A percentile compares a stretch with the other conserved stretches of the same genome.
Conservation (phyloP, 2,797 vertebrate genomes). For the Poecilia wingei region DNA sequence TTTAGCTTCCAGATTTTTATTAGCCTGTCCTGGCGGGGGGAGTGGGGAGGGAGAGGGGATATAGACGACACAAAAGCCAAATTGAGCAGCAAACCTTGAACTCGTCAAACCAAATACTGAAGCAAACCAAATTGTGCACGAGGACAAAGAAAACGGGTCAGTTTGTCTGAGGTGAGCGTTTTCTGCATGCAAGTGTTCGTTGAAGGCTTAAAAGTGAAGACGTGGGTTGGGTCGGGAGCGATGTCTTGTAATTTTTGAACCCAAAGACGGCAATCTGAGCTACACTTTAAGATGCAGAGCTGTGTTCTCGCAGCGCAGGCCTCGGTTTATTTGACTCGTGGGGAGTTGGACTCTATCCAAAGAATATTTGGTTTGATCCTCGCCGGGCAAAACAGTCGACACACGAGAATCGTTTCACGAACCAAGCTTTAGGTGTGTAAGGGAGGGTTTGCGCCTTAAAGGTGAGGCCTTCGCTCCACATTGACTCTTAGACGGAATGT, state of each 20-base stretch:
- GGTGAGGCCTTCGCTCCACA: slow-evolving; percentile 75
- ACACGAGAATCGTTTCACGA: slow-evolving; percentile 65
- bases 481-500: slow-evolving; percentile 89
- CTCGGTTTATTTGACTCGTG: slow-evolving; percentile 54
- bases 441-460: slow-evolving; percentile 52
- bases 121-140: slow-evolving; percentile 70
- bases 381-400: slow-evolving; percentile 60
- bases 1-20: slow-evolving; percentile 87
- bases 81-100: slow-evolving; percentile 66
- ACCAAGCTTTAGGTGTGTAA: slow-evolving; percentile 69
- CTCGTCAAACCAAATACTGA: slow-evolving; percentile 71
- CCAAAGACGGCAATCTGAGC: slow-evolving; percentile 18
- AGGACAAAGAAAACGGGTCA: slow-evolving; percentile 47
- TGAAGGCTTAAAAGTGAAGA: slow-evolving; percentile 22
- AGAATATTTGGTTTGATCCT: slow-evolving; percentile 76
- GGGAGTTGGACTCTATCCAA: slow-evolving; percentile 72
- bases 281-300: slow-evolving; percentile 23
- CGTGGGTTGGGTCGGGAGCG: slow-evolving; percentile 17
- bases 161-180: slow-evolving; percentile 56
- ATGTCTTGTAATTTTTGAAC: slow-evolving; percentile 41
- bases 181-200: slow-evolving; percentile 35
- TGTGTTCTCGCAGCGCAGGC: slow-evolving; percentile 24
- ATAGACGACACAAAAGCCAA: slow-evolving; percentile 69
- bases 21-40: slow-evolving; percentile 73
- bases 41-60: slow-evolving; percentile 37